These are phyloP conservation scores for Atherinosoma microstoma DNA, from an alignment of 2,797 vertebrate genomes.

Conservation along the genomic window DNA sequence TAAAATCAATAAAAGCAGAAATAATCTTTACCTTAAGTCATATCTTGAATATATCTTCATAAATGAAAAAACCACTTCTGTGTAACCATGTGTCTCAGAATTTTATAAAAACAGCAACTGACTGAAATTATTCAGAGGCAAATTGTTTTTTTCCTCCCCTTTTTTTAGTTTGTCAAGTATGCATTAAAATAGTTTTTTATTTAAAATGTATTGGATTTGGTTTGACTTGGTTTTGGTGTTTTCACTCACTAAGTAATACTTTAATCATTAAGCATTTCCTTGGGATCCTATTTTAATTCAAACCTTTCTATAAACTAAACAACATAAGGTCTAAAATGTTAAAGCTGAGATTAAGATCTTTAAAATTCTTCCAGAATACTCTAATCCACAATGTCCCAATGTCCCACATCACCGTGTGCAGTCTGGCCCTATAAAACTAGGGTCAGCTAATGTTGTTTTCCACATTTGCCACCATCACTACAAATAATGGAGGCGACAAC, in stretches of 20 bases:
- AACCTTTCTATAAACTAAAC: neutral
- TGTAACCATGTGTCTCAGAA: neutral
- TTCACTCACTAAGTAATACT: slow-evolving; percentile 3
- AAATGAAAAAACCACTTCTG: neutral
- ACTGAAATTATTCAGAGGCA: slow-evolving; percentile 17
- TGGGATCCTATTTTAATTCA: slow-evolving; percentile 19
- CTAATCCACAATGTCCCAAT: slow-evolving; percentile 24
- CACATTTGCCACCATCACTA: slow-evolving; percentile 31
- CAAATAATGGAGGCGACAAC: slow-evolving; percentile 55
- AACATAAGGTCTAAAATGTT: slow-evolving; percentile 15
- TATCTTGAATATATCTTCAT: neutral
- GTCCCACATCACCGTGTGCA: slow-evolving; percentile 32
- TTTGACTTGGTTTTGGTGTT: slow-evolving; percentile 41
- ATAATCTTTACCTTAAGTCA: slow-evolving; percentile 3
- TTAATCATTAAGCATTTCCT: slow-evolving; percentile 16
- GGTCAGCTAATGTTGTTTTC: slow-evolving; percentile 43
- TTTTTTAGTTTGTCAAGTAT: slow-evolving; percentile 3
- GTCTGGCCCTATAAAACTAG: slow-evolving; percentile 81
- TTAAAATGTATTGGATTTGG: slow-evolving; percentile 27
- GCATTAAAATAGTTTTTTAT: slow-evolving; percentile 15
- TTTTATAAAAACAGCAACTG: neutral
- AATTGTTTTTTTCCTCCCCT: neutral
- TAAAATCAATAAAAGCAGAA: neutral
- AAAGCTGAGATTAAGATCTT: slow-evolving; percentile 32
- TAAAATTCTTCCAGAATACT: slow-evolving; percentile 47